Conservation (phyloP, 2,888 invertebrate species). For the Brachyopa scutellaris region DNA sequence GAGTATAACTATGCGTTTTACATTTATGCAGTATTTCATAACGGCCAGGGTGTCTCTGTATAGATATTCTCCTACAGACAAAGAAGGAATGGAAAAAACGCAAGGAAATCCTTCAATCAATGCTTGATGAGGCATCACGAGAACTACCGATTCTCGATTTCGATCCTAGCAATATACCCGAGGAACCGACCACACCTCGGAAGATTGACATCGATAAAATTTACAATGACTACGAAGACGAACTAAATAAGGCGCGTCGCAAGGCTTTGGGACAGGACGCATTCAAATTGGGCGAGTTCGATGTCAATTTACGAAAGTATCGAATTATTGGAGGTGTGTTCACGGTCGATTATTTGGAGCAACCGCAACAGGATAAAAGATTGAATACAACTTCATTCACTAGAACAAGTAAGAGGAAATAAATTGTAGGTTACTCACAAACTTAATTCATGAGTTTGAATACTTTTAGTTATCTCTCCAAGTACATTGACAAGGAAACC, state of each 20-base stretch:
- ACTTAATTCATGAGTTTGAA: not conserved
- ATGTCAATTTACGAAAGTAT: slow-evolving; percentile 89
- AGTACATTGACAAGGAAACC: slow-evolving; percentile 84
- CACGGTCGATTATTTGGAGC: slow-evolving; percentile 87
- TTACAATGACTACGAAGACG: slow-evolving; percentile 81
- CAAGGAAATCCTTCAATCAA: slow-evolving; percentile 80
- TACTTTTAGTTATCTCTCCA: slow-evolving; percentile 77
- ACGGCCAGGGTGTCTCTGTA: not conserved
- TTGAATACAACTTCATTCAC: slow-evolving; percentile 79
- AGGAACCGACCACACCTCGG: slow-evolving; percentile 76
- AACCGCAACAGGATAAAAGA: slow-evolving; percentile 87
- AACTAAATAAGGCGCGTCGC: slow-evolving; percentile 78
- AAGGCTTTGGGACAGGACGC: slow-evolving; percentile 79
- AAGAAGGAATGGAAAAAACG: slow-evolving; percentile 81
- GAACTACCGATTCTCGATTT: slow-evolving; percentile 77
- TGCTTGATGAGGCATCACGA: slow-evolving; percentile 79
- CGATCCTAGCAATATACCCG: slow-evolving; percentile 75
- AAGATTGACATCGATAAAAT: slow-evolving; percentile 80
- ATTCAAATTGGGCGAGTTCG: slow-evolving; percentile 82
- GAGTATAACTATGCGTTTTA: slow-evolving; percentile 6
- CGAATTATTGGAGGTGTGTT: slow-evolving; percentile 90
- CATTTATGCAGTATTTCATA: slow-evolving; percentile 33
- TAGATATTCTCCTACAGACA: slow-evolving; percentile 79
- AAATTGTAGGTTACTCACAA: not conserved
- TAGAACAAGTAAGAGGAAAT: slow-evolving; percentile 78